phyloP scores from a whole-genome alignment of 2,113 vertebrate species.

The Spea multiplicata region DNA sequence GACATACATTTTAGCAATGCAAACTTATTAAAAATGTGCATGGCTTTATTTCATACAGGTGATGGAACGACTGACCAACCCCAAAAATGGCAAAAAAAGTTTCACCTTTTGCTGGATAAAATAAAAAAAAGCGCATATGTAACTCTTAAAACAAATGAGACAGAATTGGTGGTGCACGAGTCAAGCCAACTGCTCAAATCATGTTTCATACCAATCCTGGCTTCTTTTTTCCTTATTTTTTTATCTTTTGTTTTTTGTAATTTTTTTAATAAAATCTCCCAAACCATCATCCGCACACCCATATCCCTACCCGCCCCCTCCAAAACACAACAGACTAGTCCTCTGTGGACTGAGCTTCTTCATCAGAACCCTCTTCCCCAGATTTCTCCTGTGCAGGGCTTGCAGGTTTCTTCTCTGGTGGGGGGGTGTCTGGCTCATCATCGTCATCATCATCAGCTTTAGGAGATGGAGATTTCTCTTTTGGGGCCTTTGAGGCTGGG shows the following conservation, averaged over 20 bases:
- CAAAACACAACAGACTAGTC: conserved; percentile 73
- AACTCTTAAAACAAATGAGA: conserved; percentile 53
- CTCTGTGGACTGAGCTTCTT: conserved; percentile 93
- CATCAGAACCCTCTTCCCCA: conserved; percentile 92
- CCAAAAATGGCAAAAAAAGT: conserved; percentile 34
- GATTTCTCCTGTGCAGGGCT: conserved; percentile 85
- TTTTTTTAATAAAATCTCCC: conserved; percentile 67
- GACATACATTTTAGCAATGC: conserved; percentile 29
- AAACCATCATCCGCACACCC: conserved; percentile 58
- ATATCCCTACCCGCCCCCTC: conserved; percentile 8
- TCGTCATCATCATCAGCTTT: conserved; percentile 84
- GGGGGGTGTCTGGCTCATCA: conserved; percentile 84
- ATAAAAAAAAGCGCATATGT: conserved; percentile 39
- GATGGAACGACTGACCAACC: conserved; percentile 29
- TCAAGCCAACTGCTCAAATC: conserved; percentile 76
- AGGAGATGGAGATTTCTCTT: conserved; percentile 94
- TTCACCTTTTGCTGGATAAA: conserved; percentile 40
- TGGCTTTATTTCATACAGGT: conserved; percentile 43
- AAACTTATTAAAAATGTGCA: conserved; percentile 46
- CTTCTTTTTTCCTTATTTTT: conserved; percentile 55
- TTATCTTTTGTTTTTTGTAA: conserved; percentile 46
- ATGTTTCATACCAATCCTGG: conserved; percentile 70
- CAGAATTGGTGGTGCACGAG: conserved; percentile 75
- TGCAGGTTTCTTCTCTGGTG: conserved; percentile 78
- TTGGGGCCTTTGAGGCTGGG: conserved; percentile 83